Evolutionary conservation across 2,797 vertebrate genomes (phyloP), one percentile per base, ranked within the genome.

Genomic region (Diplodus puntazzo): DNA sequence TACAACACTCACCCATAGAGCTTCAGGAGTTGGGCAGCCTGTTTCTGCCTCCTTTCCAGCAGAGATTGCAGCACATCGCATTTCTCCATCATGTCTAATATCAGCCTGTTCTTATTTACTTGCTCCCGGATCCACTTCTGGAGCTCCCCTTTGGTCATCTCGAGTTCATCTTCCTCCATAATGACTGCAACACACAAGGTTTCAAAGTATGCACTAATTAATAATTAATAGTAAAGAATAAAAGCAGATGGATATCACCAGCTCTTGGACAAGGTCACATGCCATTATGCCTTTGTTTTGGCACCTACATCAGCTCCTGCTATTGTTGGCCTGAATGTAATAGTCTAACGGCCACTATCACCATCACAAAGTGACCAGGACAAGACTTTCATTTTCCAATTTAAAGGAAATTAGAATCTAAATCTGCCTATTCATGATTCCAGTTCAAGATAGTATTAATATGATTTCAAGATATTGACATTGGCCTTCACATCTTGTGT

Each of bases 1-100:
- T 12, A 1, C 3, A 57, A 25, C 10, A 92, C 94, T 94, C 63
- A 95, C 95, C 90, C 27, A 54, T 53, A 84, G 58, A 94, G 83
- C 58, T 73, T 77, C 20, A 80, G 63, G 46, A 93, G 77, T 5
- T 42, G 50, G 1, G 45, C 30, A 0, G 69, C 57, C 52, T 82
- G 92, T 18, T 65, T 72, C 42, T 90, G 66, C 45, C 81, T 91
- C 49, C 4, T 80, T 20, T 93, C 78, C 75, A 94, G 48, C 55
- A 92, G 73, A 5, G 72, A 78, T 39, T 88, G 82, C 55, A 95
- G 67, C 60, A 42, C 39, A 8, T 0, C 57, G 73, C 48, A 90
- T 25, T 83, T 88, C 69, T 87, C 75, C 2, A 53, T 4, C 43
- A 83, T 7, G 5, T 34, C 69, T 4, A 63, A 39, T 13, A 87